phyloP scores from a whole-genome alignment of 2,888 invertebrate genomes.

The Drosophila merina region DNA sequence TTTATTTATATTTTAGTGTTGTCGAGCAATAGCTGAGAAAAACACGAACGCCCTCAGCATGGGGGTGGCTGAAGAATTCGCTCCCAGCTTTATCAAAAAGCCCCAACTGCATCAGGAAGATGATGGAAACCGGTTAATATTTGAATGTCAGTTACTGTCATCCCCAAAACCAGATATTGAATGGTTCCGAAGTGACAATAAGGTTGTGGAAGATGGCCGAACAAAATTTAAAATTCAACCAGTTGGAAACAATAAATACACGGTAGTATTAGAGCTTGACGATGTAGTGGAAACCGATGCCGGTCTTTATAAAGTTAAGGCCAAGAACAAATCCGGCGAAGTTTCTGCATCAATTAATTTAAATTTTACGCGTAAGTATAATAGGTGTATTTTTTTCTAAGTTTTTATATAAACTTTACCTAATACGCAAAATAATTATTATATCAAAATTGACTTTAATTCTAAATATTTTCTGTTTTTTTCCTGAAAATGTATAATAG shows the following conservation, averaged over 20 bases:
- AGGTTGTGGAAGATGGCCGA: slow-evolving; percentile 92
- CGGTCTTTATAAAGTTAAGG: slow-evolving; percentile 98
- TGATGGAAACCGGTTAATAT: slow-evolving; percentile 96
- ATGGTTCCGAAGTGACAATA: slow-evolving; percentile 95
- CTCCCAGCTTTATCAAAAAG: slow-evolving; percentile 99
- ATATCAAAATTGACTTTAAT: neutral
- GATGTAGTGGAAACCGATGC: slow-evolving; percentile 98
- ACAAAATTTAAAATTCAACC: slow-evolving; percentile 95
- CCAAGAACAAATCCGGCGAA: slow-evolving; percentile 98
- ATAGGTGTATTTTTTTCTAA: no score
- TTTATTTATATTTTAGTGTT: slow-evolving; percentile 35
- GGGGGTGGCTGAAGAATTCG: slow-evolving; percentile 91
- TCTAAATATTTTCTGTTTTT: neutral
- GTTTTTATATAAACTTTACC: no score
- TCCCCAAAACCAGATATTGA: slow-evolving; percentile 95
- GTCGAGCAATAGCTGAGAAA: slow-evolving; percentile 57
- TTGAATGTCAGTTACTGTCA: slow-evolving; percentile 95
- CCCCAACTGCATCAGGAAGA: slow-evolving; percentile 98
- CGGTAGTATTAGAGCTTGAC: slow-evolving; percentile 96
- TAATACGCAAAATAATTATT: no score
- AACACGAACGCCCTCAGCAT: slow-evolving; percentile 72
- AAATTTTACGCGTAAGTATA: slow-evolving; percentile 97
- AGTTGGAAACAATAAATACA: slow-evolving; percentile 92
- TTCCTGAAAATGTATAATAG: slow-evolving; percentile 84
- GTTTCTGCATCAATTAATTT: slow-evolving; percentile 98